These are phyloP conservation scores for Aphaenogaster ashmeadi DNA, from an alignment of 1,140 invertebrate species.

Conservation along the genomic window DNA sequence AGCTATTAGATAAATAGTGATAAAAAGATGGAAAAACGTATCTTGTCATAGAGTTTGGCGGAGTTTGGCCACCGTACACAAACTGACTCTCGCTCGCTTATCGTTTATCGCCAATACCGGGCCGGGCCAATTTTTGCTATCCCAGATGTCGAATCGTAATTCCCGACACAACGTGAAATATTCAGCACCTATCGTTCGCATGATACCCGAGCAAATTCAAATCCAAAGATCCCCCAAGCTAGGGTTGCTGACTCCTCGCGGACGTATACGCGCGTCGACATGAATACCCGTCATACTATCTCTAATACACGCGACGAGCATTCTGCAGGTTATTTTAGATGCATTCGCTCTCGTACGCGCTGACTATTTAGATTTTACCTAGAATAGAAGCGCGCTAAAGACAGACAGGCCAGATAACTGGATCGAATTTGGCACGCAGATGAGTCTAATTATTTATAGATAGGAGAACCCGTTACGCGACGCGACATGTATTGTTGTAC, in stretches of 20 bases:
- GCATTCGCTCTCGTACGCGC: slow-evolving; percentile 59
- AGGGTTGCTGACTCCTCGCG: slow-evolving; percentile 41
- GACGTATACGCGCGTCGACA: slow-evolving; percentile 4
- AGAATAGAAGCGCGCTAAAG: slow-evolving; percentile 34
- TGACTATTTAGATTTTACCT: slow-evolving; percentile 65
- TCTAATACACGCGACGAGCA: slow-evolving; percentile 66
- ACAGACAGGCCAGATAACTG: slow-evolving; percentile 57
- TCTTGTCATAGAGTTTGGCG: background rate
- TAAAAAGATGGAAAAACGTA: background rate
- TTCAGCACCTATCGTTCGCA: slow-evolving; percentile 15
- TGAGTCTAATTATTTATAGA: slow-evolving; percentile 56
- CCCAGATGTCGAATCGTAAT: slow-evolving; percentile 25
- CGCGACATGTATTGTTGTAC: background rate
- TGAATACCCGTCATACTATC: slow-evolving; percentile 58
- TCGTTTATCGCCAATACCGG: slow-evolving; percentile 13
- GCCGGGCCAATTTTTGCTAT: slow-evolving; percentile 32
- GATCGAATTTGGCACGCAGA: slow-evolving; percentile 58
- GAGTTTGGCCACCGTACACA: background rate
- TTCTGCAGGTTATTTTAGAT: slow-evolving; percentile 70
- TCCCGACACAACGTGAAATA: slow-evolving; percentile 50
- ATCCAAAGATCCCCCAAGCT: background rate
- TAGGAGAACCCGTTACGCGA: background rate
- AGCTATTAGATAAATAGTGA: background rate
- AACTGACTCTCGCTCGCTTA: background rate
- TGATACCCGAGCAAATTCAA: background rate